A percentile compares a stretch with the other conserved stretches of the same genome.
Conservation (phyloP, 2,888 invertebrate genomes). For the Nemapogon koenigi region DNA sequence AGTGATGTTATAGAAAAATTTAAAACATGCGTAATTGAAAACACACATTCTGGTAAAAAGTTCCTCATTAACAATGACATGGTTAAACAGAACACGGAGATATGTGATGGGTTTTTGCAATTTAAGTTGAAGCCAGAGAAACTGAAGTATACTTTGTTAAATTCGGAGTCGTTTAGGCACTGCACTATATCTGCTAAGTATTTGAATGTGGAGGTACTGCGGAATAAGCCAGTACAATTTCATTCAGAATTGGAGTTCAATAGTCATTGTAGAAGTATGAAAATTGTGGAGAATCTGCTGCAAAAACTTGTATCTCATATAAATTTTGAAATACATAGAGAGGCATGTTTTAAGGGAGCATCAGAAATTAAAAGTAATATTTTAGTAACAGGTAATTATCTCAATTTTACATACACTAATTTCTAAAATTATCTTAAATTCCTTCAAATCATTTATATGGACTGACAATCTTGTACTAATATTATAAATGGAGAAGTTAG, state of each 20-base stretch:
- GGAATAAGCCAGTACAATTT: conserved; percentile 25
- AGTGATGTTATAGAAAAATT: conserved; percentile 46
- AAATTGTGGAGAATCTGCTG: conserved; percentile 47
- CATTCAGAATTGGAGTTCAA: conserved; percentile 35
- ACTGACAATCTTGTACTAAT: too few relatives aligned
- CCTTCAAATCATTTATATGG: too few relatives aligned
- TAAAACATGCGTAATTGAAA: conserved; percentile 55
- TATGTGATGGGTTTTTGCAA: conserved; percentile 38
- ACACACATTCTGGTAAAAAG: conserved; percentile 49
- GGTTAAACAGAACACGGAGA: conserved; percentile 45
- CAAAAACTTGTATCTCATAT: conserved; percentile 37
- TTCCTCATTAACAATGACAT: conserved; percentile 63
- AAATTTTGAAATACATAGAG: conserved; percentile 48
- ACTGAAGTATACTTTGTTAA: conserved; percentile 51
- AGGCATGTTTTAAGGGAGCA: conserved; percentile 40
- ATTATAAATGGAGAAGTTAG: too few relatives aligned
- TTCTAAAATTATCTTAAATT: too few relatives aligned
- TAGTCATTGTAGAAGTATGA: conserved; percentile 55
- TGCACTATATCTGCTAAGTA: conserved; percentile 51
- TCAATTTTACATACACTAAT: too few relatives aligned
- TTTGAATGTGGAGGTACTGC: conserved; percentile 32
- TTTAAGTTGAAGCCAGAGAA: conserved; percentile 51
- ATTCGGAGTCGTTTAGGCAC: conserved; percentile 55
- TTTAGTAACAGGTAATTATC: conserved; percentile 45
- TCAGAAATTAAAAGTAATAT: conserved; percentile 54